Conservation (phyloP, 2,113 vertebrate genomes). For the Ondatra zibethicus region DNA sequence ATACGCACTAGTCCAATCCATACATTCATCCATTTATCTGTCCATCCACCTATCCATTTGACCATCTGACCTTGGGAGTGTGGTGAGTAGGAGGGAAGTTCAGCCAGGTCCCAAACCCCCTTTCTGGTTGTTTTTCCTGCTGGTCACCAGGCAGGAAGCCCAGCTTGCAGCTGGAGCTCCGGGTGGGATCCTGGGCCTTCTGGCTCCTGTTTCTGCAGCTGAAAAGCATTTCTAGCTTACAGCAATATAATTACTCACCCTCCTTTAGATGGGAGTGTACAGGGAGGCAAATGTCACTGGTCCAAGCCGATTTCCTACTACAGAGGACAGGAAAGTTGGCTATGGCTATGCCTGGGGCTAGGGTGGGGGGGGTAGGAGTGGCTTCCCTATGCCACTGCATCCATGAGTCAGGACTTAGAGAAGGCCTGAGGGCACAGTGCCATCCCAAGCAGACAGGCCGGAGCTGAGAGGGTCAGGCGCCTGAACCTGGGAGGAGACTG, state of each 20-base stretch:
- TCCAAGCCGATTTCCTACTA: not conserved
- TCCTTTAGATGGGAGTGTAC: not conserved
- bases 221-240: constrained; percentile 53
- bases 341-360: not conserved
- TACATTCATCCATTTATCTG: not conserved
- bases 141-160: constrained; percentile 32
- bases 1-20: no score
- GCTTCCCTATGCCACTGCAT: not conserved
- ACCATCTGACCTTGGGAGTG: not conserved
- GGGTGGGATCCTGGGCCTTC: constrained; percentile 23
- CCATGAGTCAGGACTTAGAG: not conserved
- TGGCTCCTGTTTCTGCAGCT: constrained; percentile 31
- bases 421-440: not conserved
- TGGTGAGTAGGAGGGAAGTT: not conserved
- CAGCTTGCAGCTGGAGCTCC: constrained; percentile 46
- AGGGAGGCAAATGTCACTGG: not conserved
- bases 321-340: not conserved
- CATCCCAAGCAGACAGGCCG: not conserved
- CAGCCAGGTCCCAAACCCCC: not conserved
- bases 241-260: not conserved
- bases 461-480: not conserved
- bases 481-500: not conserved
- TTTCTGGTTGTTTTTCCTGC: not conserved
- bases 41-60: not conserved
- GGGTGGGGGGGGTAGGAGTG: not conserved